Base-by-base conservation (phyloP, 1,140 invertebrate genomes). In the Drosophila sproati region DNA sequence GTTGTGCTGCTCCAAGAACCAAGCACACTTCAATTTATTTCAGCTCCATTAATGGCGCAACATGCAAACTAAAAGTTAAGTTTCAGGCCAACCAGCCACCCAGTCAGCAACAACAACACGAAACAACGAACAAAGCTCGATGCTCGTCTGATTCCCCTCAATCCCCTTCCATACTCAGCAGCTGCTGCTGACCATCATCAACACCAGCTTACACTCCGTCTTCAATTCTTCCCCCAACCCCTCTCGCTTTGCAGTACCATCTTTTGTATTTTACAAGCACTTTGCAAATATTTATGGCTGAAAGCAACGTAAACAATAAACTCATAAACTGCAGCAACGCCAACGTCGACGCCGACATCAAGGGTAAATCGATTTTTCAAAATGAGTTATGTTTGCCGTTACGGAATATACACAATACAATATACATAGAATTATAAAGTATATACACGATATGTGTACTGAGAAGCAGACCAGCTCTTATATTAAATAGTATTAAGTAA, bases 181-280 rank as follows among this genome's bases (percentile, higher is more conserved):
- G 12, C 34, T 56, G n/a, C 45, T 56, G 51, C 35, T 88, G 82
- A 82, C 67, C 75, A 86, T 78, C 82, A 82, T 79, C 82, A 80
- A 75, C 73, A 78, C 69, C 74, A 62, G 50, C 32, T 67, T 34
- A 48, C 31, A 6, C 60, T 45, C 43, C 47, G 57, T 76, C 71
- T 76, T 59, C 20, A 8, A 37, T 48, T 48, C 7, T 20, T 48
- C 8, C 59, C 8, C 4, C 10, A 2, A 3, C 2, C 47, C n/a
- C 3, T 12, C 32, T 31, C 56, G 43, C 48, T 67, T 28, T 34
- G 31, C 41, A 43, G 52, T 31, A 55, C 61, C 61, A 82, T 77
- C 83, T 87, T 88, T 87, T 87, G 77, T 87, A 89, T 87, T 87
- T 87, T 88, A 87, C 85, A 87, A 87, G 83, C 85, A 87, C 77